Evolutionary conservation across 1,140 invertebrate genomes (phyloP).

Genomic region (Drosophila quadrilineata): DNA sequence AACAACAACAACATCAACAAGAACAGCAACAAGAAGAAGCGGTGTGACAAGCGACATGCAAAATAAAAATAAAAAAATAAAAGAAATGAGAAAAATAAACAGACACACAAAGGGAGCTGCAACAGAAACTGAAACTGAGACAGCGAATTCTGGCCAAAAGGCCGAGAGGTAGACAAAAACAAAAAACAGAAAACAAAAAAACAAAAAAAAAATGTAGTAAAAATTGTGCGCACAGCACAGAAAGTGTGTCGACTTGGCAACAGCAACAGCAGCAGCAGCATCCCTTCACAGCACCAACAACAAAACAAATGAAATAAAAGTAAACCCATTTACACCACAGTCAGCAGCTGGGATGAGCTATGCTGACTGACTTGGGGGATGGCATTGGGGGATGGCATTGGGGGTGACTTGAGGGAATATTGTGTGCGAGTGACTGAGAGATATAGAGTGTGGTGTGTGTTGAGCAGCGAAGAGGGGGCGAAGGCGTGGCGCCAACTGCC

Average conservation of each 20-base stretch:
- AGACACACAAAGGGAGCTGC: slow-evolving; percentile 45
- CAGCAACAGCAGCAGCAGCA: slow-evolving; percentile 33
- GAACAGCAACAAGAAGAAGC: slow-evolving; percentile 14
- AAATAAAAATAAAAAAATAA: slow-evolving; percentile 39
- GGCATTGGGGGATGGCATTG: neutral
- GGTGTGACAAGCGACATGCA: slow-evolving; percentile 43
- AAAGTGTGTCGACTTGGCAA: slow-evolving; percentile 74
- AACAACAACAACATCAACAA: slow-evolving; percentile 1
- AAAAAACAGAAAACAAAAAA: too few species aligned
- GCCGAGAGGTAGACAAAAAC: slow-evolving; percentile 37
- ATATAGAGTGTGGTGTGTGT: neutral
- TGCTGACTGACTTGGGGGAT: neutral
- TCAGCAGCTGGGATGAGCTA: slow-evolving; percentile 27
- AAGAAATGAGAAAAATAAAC: slow-evolving; percentile 36
- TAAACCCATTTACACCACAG: slow-evolving; percentile 77
- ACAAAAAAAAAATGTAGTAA: slow-evolving; percentile 54
- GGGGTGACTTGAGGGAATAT: neutral
- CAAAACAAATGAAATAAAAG: slow-evolving; percentile 75
- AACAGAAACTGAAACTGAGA: slow-evolving; percentile 37
- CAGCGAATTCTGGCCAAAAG: slow-evolving; percentile 20
- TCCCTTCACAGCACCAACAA: slow-evolving; percentile 32
- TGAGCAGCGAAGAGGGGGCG: neutral
- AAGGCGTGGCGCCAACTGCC: slow-evolving; percentile 46
- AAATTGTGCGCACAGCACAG: slow-evolving; percentile 62
- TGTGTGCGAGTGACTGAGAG: slow-evolving; percentile 6